These are phyloP conservation scores for Ascaphus truei DNA, from an alignment of 2,113 vertebrate species.

Conservation along the genomic window DNA sequence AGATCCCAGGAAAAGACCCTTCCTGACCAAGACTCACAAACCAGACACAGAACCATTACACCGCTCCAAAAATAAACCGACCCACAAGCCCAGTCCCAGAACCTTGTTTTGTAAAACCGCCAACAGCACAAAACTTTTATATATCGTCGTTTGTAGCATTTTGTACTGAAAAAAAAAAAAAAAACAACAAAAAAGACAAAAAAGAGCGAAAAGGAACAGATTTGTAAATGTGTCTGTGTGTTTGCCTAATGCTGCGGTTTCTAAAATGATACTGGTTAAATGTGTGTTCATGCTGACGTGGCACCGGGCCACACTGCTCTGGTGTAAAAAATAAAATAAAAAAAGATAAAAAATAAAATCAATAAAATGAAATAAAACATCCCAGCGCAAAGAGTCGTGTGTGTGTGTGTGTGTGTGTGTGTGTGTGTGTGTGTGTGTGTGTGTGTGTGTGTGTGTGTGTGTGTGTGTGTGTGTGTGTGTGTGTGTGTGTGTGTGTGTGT, in stretches of 20 bases:
- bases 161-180: constrained; percentile 78
- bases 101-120: constrained; percentile 85
- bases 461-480: too few species aligned
- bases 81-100: constrained; percentile 60
- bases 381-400: background rate
- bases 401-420: background rate
- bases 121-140: constrained; percentile 97
- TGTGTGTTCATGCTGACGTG: constrained; percentile 67
- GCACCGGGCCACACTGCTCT: constrained; percentile 48
- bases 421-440: too few species aligned
- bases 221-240: constrained; percentile 76
- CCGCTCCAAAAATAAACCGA: constrained; percentile 36
- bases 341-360: background rate
- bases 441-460: too few species aligned
- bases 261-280: constrained; percentile 76
- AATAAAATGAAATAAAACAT: constrained; percentile 6
- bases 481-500: too few species aligned
- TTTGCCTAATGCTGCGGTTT: constrained; percentile 84
- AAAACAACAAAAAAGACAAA: constrained; percentile 49
- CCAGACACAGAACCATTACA: constrained; percentile 53
- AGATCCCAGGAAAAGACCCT: background rate
- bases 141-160: constrained; percentile 98
- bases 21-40: constrained; percentile 8
- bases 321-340: constrained; percentile 56
- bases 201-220: constrained; percentile 35